Percentiles rank a stretch among this genome's conserved stretches.
Conservation (phyloP, 2,113 vertebrate genomes). For the Probosciger aterrimus region DNA sequence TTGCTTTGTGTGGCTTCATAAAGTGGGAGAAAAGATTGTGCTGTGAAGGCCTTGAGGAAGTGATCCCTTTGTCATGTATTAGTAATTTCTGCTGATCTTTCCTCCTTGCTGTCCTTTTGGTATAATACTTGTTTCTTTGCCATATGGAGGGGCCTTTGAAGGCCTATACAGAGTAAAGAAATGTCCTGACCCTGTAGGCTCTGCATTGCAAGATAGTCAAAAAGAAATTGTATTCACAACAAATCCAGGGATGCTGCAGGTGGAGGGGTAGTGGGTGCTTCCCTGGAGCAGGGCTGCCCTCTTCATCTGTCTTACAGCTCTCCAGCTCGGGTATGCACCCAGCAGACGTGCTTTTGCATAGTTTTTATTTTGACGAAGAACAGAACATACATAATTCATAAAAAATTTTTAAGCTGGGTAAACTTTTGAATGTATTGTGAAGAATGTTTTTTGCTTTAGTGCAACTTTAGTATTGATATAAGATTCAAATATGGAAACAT, state of each 20-base stretch:
- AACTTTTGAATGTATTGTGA: not conserved
- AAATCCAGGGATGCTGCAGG: not conserved
- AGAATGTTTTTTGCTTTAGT: not conserved
- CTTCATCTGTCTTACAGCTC: not conserved
- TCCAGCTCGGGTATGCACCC: not conserved
- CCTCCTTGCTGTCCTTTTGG: not conserved
- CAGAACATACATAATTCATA: not conserved
- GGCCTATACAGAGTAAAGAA: not conserved
- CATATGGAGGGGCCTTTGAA: not conserved
- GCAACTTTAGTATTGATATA: not conserved
- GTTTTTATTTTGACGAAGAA: not conserved
- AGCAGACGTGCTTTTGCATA: not conserved
- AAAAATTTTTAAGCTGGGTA: not conserved
- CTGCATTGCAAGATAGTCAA: not conserved
- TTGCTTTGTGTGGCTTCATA: slow-evolving; percentile 49
- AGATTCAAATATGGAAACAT: not conserved
- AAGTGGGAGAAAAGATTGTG: not conserved
- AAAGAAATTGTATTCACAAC: not conserved
- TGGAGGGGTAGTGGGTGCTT: not conserved
- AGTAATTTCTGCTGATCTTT: not conserved
- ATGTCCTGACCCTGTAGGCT: not conserved
- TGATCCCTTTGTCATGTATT: not conserved
- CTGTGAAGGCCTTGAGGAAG: not conserved
- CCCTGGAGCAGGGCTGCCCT: not conserved
- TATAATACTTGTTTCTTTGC: not conserved